These are phyloP conservation scores for Pseudorectes ferrugineus DNA, from an alignment of 2,113 vertebrate species.

Conservation along the genomic window DNA sequence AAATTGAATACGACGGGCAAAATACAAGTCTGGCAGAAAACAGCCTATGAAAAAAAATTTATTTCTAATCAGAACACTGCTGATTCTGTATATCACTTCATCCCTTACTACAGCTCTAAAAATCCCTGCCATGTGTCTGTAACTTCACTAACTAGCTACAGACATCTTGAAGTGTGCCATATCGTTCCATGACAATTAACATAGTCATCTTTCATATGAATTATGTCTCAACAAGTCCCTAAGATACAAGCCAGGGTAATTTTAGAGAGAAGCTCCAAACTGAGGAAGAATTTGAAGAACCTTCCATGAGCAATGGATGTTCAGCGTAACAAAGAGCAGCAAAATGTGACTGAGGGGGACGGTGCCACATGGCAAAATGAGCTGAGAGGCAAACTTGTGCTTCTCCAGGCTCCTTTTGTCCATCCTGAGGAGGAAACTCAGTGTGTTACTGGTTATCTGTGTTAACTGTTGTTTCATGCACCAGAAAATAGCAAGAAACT, in stretches of 20 bases:
- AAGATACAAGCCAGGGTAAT: background rate
- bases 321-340: background rate
- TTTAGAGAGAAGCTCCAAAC: background rate
- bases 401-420: background rate
- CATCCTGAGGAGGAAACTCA: background rate
- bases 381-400: background rate
- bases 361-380: background rate
- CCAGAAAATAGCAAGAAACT: background rate
- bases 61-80: background rate
- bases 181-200: background rate
- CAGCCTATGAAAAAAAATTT: background rate
- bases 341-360: background rate
- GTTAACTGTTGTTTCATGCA: background rate
- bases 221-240: background rate
- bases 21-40: background rate
- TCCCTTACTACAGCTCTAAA: background rate
- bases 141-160: background rate
- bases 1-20: background rate
- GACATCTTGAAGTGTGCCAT: background rate
- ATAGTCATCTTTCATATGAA: background rate
- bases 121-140: background rate
- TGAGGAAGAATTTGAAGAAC: background rate
- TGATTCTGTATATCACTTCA: background rate
- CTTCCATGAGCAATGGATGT: background rate
- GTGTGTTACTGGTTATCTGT: background rate